phyloP scores from a whole-genome alignment of 2,113 vertebrate species.

The zebrafish (Danio rerio) region DNA sequence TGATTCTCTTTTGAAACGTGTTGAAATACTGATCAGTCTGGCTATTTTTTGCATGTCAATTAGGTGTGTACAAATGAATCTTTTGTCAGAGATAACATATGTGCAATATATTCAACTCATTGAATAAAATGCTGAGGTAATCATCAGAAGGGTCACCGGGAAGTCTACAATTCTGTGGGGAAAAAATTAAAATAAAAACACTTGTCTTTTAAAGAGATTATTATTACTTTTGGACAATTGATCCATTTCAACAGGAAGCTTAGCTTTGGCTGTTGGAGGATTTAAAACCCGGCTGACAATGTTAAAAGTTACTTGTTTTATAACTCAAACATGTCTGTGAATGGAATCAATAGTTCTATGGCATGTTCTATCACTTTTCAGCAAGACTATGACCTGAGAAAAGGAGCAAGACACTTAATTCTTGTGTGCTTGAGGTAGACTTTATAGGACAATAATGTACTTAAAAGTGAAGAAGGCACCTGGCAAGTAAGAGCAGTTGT shows the following conservation, averaged over 20 bases:
- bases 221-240: background rate
- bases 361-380: background rate
- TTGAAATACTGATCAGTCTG: conserved; percentile 1
- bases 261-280: background rate
- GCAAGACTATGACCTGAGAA: background rate
- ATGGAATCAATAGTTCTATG: background rate
- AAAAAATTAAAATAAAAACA: background rate
- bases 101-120: background rate
- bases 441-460: background rate
- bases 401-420: background rate
- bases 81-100: background rate
- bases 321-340: background rate
- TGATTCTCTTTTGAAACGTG: conserved; percentile 22
- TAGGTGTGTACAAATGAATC: conserved; percentile 32
- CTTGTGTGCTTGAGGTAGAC: background rate
- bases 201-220: background rate
- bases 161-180: no score
- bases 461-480: background rate
- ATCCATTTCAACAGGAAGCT: background rate
- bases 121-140: background rate
- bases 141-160: background rate
- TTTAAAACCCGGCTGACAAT: background rate
- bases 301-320: background rate
- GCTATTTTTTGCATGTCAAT: conserved; percentile 46
- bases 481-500: background rate